Conservation (phyloP, 2,888 invertebrate species). For the Mythimna loreyi region DNA sequence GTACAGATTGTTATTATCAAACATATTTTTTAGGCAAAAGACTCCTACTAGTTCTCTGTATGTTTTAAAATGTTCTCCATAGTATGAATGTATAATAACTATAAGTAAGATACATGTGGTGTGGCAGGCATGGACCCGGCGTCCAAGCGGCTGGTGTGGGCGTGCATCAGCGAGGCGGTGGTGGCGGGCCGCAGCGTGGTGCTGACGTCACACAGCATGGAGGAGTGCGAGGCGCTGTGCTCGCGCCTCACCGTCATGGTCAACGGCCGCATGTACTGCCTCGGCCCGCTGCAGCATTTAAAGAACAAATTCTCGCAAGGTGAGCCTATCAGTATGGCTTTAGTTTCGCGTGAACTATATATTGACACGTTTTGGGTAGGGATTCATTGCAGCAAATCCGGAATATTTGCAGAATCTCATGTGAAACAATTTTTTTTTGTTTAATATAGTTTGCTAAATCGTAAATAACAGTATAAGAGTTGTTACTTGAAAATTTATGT, state of each 20-base stretch:
- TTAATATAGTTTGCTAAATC: too few species aligned
- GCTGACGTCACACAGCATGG: constrained; percentile 92
- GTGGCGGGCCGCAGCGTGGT: constrained; percentile 93
- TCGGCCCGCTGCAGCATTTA: constrained; percentile 93
- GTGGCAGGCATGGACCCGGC: constrained; percentile 95
- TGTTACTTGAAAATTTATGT: too few species aligned
- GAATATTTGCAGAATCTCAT: too few species aligned
- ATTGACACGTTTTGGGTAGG: not conserved
- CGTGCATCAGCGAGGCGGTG: constrained; percentile 91
- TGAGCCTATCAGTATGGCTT: constrained; percentile 61
- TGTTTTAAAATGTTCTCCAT: not conserved
- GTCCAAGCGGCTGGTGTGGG: constrained; percentile 95
- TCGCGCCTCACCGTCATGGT: constrained; percentile 95
- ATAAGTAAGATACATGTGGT: not conserved
- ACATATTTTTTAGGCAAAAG: too few species aligned
- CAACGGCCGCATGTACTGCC: constrained; percentile 93
- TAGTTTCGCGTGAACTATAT: not conserved
- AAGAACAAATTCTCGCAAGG: constrained; percentile 91
- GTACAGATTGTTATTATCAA: too few species aligned
- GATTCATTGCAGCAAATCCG: too few species aligned
- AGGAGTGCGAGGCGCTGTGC: constrained; percentile 96
- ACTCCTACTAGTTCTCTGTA: not conserved
- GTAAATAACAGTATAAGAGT: too few species aligned
- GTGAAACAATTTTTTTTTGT: too few species aligned
- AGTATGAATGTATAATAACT: not conserved